Evolutionary conservation across 2,797 vertebrate genomes (phyloP).

Genomic region (Pipistrellus pipistrellus): DNA sequence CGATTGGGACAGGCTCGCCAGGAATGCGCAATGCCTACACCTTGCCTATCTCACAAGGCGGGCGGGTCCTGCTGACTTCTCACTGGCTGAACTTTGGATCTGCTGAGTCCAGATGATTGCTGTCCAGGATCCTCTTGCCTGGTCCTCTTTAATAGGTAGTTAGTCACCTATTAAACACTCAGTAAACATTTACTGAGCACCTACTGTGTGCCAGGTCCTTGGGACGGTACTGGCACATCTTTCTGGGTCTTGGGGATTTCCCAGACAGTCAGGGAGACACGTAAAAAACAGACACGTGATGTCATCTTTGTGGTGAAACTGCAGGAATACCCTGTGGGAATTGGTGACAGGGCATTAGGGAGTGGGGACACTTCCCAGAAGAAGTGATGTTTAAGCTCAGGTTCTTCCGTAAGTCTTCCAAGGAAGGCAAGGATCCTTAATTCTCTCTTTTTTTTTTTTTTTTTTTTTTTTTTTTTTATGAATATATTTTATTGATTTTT

Average conservation of each 20-base stretch:
- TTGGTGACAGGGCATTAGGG: neutral
- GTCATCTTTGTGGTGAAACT: neutral
- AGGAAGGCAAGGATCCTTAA: neutral
- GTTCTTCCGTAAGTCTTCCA: neutral
- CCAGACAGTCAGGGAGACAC: neutral
- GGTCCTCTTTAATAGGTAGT: neutral
- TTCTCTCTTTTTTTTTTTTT: too few relatives aligned
- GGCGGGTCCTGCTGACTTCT: neutral
- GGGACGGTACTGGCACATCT: neutral
- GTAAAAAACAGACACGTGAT: neutral
- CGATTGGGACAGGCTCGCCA: neutral
- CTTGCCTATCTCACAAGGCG: neutral
- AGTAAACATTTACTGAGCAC: neutral
- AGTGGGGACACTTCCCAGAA: neutral
- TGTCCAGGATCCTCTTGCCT: neutral
- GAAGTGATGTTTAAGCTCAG: neutral
- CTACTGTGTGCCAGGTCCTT: neutral
- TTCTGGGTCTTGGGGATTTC: neutral
- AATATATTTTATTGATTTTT: too few relatives aligned
- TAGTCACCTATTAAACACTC: neutral
- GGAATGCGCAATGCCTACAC: neutral
- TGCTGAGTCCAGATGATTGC: neutral
- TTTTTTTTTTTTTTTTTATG: too few relatives aligned
- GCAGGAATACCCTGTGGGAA: neutral
- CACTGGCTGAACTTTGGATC: constrained; percentile 37